Evolutionary conservation across 2,888 invertebrate genomes (phyloP), one percentile per base, ranked within the genome.

Genomic region (Xylocampa areola): DNA sequence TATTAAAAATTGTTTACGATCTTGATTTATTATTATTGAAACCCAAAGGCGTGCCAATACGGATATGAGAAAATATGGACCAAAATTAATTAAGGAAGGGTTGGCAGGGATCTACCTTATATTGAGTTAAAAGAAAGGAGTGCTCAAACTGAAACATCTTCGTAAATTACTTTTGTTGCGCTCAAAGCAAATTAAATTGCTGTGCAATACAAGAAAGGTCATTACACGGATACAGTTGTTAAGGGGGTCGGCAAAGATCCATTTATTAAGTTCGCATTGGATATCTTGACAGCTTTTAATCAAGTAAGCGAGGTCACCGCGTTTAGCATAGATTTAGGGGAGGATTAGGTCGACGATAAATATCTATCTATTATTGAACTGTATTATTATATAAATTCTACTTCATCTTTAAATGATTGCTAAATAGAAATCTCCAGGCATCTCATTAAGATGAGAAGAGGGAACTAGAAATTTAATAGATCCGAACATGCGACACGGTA

Each of bases 191-290:
- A 32, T 50, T 2, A 33, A 19, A 21, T 13, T 44, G 25, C 11
- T n/a, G n/a, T 48, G 25, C 11, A 16, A 21, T 29, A 57, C 27
- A 66, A 27, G 37, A 30, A 27, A 19, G 14, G 41, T 65, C 37
- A 33, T 21, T 45, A n/a, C 14, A 30, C 19, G n/a, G 11, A 29
- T 36, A 36, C 21, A 30, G 21, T 13, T 10, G 2, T 30, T 11
- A 10, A 40, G 39, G 14, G 27, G 11, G 19, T 35, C 7, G n/a
- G 25, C 2, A 5, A 36, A 35, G 11, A 27, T 16, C 8, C 16
- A 14, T 27, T 27, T 14, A 25, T 8, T 23, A 23, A 7, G 23
- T 23, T 5, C 6, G 23, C 2, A 13, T 14, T 21, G n/a, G n/a
- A n/a, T n/a, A n/a, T n/a, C n/a, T n/a, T n/a, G n/a, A n/a, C n/a